Conservation (phyloP, 92 coral and sea anemone species). For the Porites lobata region DNA sequence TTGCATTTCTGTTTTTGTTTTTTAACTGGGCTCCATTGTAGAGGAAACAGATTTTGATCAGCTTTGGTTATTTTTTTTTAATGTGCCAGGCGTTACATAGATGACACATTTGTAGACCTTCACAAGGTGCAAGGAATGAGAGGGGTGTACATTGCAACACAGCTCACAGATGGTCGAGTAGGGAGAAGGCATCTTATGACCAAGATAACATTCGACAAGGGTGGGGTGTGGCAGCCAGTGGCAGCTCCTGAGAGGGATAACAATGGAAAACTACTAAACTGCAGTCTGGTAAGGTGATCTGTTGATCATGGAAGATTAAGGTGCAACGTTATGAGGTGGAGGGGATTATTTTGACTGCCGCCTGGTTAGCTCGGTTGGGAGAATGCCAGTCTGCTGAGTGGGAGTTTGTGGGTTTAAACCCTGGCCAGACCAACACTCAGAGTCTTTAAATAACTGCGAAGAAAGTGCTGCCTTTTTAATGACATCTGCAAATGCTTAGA, state of each 20-base stretch:
- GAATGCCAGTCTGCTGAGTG: too few relatives aligned
- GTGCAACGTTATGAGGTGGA: too few relatives aligned
- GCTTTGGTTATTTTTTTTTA: background rate
- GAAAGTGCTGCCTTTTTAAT: too few relatives aligned
- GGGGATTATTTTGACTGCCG: too few relatives aligned
- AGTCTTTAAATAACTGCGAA: too few relatives aligned
- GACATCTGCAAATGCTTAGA: too few relatives aligned
- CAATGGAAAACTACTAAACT: constrained; percentile 69
- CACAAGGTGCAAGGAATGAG: constrained; percentile 91
- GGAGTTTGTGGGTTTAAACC: too few relatives aligned
- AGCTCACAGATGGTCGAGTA: constrained; percentile 75
- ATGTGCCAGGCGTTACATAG: constrained; percentile 76
- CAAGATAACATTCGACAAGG: constrained; percentile 91
- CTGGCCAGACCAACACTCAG: too few relatives aligned
- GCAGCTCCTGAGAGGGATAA: constrained; percentile 77
- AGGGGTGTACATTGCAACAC: constrained; percentile 96
- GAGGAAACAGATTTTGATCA: too few relatives aligned
- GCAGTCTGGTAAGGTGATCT: constrained; percentile 72
- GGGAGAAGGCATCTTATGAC: constrained; percentile 79
- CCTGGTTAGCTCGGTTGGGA: too few relatives aligned
- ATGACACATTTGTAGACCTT: constrained; percentile 87
- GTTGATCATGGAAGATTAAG: background rate
- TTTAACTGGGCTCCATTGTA: too few relatives aligned
- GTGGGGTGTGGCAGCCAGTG: constrained; percentile 81
- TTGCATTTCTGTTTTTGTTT: too few relatives aligned